Base-by-base conservation (phyloP, 2,797 vertebrate species). In the Sternotherus odoratus region DNA sequence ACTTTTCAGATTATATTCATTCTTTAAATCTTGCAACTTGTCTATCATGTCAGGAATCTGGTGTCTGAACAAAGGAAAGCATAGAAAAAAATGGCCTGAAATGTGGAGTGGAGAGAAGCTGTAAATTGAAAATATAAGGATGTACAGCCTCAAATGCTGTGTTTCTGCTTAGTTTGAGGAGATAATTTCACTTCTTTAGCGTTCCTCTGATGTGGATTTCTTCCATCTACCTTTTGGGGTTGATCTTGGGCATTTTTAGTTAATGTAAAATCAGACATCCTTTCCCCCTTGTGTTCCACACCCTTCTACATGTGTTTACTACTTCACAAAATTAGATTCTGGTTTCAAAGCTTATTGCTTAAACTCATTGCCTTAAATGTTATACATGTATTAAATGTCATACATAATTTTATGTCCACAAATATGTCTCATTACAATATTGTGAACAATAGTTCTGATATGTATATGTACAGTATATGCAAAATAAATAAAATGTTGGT, bases 401-500 rank as follows among this genome's bases (percentile, higher is more conserved):
- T 88, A 60, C 24, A 82, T 19, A 33, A 56, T 51, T 39, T 95
- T 95, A 69, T 87, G 89, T 94, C 83, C 89, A 92, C 82, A 92
- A 6, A 3, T 96, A 92, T 90, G 69, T 83, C 77, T 83, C 66
- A 75, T 87, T 90, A 93, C 88, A 86, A 83, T 91, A 87, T 87
- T 89, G 36, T 87, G 91, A 91, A 84, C 74, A 48, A 86, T 97
- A 82, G 92, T 81, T 93, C 89, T 97, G 69, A 95, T 91, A 96
- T 10, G 94, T 78, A 48, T 87, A n/a, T 36, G 33, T 89, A 91
- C 91, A n/a, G 50, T 92, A 56, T 91, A 92, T 95, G 94, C 66
- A 92, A 96, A 97, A 94, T 86, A 96, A 88, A 97, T 86, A 85
- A 90, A 92, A 90, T 91, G 51, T 79, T 95, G 39, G 79, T 95